phyloP scores from a whole-genome alignment of 2,888 invertebrate genomes.

The Azorinus chamasolen region DNA sequence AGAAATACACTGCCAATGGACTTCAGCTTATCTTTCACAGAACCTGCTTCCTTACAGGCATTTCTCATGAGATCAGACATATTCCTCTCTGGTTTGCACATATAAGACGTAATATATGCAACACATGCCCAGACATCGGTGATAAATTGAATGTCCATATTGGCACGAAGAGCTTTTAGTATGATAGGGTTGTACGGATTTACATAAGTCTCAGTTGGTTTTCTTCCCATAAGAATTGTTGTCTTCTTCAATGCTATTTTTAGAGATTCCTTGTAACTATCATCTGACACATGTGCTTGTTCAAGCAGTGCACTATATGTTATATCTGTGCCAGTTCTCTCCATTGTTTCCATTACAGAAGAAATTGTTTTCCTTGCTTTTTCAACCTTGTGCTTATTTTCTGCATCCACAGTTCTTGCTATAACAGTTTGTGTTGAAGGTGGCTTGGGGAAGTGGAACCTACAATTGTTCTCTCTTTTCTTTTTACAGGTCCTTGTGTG shows the following conservation, averaged over 20 bases:
- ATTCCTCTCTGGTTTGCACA: slow-evolving; percentile 56
- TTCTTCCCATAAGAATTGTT: neutral
- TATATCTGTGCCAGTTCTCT: neutral
- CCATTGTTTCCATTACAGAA: slow-evolving; percentile 5
- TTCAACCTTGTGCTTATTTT: slow-evolving; percentile 13
- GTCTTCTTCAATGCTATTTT: slow-evolving; percentile 11
- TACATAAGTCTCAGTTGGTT: slow-evolving; percentile 17
- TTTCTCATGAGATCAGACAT: slow-evolving; percentile 25
- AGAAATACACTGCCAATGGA: slow-evolving; percentile 31
- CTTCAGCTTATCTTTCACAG: slow-evolving; percentile 18
- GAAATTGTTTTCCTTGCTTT: neutral
- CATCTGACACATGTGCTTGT: neutral
- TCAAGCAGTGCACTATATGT: neutral
- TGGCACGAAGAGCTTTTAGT: slow-evolving; percentile 28
- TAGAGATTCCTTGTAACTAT: neutral
- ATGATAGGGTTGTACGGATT: slow-evolving; percentile 51
- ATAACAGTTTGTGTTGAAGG: slow-evolving; percentile 17
- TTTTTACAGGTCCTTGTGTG: slow-evolving; percentile 51
- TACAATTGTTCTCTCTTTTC: slow-evolving; percentile 31
- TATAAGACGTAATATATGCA: no score
- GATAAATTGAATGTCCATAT: no score
- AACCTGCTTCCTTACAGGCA: slow-evolving; percentile 15
- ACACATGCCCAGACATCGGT: slow-evolving; percentile 41
- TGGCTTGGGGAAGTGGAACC: slow-evolving; percentile 45
- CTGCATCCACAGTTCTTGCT: slow-evolving; percentile 21